Evolutionary conservation across 1,140 invertebrate species (phyloP).

Genomic region (Telenomus remus): DNA sequence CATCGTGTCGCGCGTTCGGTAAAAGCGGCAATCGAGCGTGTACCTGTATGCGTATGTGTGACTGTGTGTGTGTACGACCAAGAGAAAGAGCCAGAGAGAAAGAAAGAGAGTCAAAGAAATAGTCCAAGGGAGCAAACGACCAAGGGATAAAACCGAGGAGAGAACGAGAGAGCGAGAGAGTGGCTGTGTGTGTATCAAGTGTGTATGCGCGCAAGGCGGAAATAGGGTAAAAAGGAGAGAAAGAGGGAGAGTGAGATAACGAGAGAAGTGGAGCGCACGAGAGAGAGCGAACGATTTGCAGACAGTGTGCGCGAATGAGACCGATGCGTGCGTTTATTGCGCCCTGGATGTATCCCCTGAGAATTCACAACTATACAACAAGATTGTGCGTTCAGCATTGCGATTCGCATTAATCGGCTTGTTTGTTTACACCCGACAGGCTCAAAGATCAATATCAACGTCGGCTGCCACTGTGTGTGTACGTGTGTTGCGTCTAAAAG

Average conservation of each 20-base stretch:
- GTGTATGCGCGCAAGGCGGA: conserved; percentile 42
- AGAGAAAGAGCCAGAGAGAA: conserved; percentile 21
- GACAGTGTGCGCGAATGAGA: conserved; percentile 22
- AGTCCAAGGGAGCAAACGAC: conserved; percentile 3
- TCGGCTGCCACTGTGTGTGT: conserved; percentile 20
- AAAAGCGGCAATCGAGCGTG: conserved; percentile 47
- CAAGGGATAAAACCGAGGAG: conserved; percentile 16
- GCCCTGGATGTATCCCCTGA: conserved; percentile 53
- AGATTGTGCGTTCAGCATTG: conserved; percentile 28
- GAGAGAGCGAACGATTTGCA: conserved; percentile 24
- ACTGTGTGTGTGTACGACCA: conserved; percentile 28
- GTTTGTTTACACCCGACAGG: conserved; percentile 43
- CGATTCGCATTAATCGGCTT: conserved; percentile 12
- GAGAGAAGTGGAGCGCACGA: conserved; percentile 50
- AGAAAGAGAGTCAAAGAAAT: conserved; percentile 5
- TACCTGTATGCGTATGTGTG: conserved; percentile 38
- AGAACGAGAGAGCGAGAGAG: conserved; percentile 8
- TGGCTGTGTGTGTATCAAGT: conserved; percentile 6
- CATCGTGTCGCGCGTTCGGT: conserved; percentile 57
- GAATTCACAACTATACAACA: conserved; percentile 38
- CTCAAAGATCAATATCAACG: conserved; percentile 41
- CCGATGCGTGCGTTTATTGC: conserved; percentile 42
- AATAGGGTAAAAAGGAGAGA: conserved; percentile 54
- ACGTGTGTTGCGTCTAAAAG: conserved; percentile 15
- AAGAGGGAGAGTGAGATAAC: conserved; percentile 36